Base-by-base conservation (phyloP, 2,888 invertebrate genomes). In the Dasypolia templi region DNA sequence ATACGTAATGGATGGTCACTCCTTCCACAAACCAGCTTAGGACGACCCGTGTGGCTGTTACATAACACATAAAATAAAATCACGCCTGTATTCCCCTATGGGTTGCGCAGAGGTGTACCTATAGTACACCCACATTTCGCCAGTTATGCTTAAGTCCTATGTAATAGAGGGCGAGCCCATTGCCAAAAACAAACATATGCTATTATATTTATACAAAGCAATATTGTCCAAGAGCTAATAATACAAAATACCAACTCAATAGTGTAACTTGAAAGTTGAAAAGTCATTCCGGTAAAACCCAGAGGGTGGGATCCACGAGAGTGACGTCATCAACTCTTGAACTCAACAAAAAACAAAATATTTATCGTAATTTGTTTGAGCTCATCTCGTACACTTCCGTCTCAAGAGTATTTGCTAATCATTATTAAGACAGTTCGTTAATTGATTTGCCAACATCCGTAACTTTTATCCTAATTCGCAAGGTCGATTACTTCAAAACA, bases 401-500 rank as follows among this genome's bases (percentile, higher is more conserved):
- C 73, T 64, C 22, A 55, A 51, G n/a, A 56, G 22, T 78, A 78
- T 71, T 83, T 68, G 51, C 55, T 71, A 63, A 62, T 78, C 42
- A 82, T 79, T 58, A 76, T 49, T 56, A 72, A 73, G 56, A 62
- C 65, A 63, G 67, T 85, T 85, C 63, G 70, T 83, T 84, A 76
- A 86, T 81, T 72, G 71, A 72, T 74, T 86, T 74, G 64, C 58
- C 35, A 76, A 61, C 56, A 81, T 72, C 62, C 39, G 35, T 29
- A 73, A 79, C 66, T 79, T 83, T 72, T 78, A 44, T 61, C 53
- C 26, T 6, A 44, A 19, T 73, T 69, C 7, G 17, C 53, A 79
- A 86, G 76, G 80, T 86, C 76, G 73, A 83, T 84, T 83, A 80
- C 84, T 83, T 83, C 22, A 58, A 44, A 79, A 86, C 76, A 69